A percentile compares a stretch with the other conserved stretches of the same genome.
Conservation (phyloP, 1,140 invertebrate genomes). For the Mercenaria mercenaria region DNA sequence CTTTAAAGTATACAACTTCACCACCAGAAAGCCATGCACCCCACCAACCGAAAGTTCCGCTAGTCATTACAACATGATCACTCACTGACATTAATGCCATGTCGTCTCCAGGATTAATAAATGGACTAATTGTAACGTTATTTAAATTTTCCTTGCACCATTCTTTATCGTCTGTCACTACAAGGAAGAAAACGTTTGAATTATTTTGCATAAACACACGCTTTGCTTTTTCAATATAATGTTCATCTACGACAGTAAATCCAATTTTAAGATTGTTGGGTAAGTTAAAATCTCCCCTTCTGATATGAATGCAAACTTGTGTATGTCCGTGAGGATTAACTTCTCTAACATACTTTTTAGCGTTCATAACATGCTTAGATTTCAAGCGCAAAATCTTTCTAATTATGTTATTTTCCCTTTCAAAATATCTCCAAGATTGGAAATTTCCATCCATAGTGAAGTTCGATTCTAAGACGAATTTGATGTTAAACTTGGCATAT, state of each 20-base stretch:
- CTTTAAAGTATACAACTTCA: slow-evolving; percentile 76
- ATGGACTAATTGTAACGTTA: slow-evolving; percentile 44
- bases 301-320: background rate
- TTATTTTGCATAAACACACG: slow-evolving; percentile 50
- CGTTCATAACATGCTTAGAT: background rate
- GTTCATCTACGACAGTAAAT: background rate
- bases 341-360: background rate
- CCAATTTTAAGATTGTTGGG: background rate
- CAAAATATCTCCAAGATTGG: slow-evolving; percentile 28
- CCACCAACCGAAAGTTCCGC: slow-evolving; percentile 83
- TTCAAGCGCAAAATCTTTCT: background rate
- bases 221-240: slow-evolving; percentile 58
- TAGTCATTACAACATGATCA: slow-evolving; percentile 80
- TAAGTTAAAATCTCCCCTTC: background rate
- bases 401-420: background rate
- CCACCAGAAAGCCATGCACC: slow-evolving; percentile 80
- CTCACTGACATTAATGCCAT: slow-evolving; percentile 77
- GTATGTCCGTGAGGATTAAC: background rate
- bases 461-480: background rate
- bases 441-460: background rate
- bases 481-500: background rate
- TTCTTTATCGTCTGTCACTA: slow-evolving; percentile 68
- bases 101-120: slow-evolving; percentile 74
- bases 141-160: slow-evolving; percentile 66
- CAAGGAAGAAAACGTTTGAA: slow-evolving; percentile 66